These are phyloP conservation scores for Agapetus fuscipes DNA, from an alignment of 2,888 invertebrate species.

Conservation along the genomic window DNA sequence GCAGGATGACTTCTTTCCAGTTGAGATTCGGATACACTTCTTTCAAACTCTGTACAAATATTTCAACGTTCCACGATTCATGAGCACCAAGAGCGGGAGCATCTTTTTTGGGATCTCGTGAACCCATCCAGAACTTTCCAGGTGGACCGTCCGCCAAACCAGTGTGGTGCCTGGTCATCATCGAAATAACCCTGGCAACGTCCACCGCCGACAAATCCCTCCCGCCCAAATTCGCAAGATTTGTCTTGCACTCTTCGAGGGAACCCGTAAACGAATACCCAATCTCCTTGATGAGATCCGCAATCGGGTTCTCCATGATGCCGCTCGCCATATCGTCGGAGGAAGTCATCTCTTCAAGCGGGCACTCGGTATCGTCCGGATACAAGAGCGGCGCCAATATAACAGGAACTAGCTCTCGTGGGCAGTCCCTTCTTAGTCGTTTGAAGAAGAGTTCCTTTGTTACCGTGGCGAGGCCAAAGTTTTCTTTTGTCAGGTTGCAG, in stretches of 20 bases:
- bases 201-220: constrained; percentile 74
- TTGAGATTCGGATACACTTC: constrained; percentile 78
- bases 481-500: constrained; percentile 49
- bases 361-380: constrained; percentile 61
- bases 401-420: constrained; percentile 78
- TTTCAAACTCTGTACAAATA: constrained; percentile 86
- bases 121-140: constrained; percentile 52
- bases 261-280: constrained; percentile 82
- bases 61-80: constrained; percentile 85
- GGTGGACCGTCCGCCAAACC: constrained; percentile 55
- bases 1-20: constrained; percentile 88
- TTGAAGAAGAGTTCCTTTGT: constrained; percentile 72
- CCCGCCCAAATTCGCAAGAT: constrained; percentile 70
- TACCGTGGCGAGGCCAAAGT: constrained; percentile 59
- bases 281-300: constrained; percentile 85
- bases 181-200: constrained; percentile 75
- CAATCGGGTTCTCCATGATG: constrained; percentile 64
- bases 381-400: constrained; percentile 84
- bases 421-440: constrained; percentile 78
- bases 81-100: constrained; percentile 30
- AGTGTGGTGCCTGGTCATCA: constrained; percentile 73
- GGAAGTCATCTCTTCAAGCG: constrained; percentile 53
- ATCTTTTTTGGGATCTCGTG: constrained; percentile 47
- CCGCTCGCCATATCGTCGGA: constrained; percentile 50
- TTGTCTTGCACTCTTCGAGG: constrained; percentile 80